These are phyloP conservation scores for Liasis olivaceus DNA, from an alignment of 2,797 vertebrate species.

Conservation along the genomic window DNA sequence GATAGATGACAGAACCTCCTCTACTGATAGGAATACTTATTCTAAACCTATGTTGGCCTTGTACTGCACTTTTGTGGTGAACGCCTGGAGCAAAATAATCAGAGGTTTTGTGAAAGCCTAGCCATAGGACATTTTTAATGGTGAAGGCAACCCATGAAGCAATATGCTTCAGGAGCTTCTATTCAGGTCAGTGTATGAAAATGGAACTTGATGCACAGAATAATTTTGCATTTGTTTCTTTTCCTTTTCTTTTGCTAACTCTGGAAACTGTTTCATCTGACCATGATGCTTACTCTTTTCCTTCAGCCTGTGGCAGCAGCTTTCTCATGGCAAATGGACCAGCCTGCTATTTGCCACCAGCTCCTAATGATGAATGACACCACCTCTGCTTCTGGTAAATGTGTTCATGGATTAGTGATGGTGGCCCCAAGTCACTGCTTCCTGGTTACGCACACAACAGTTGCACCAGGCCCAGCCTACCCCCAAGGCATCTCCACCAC, in stretches of 20 bases:
- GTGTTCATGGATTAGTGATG: not conserved
- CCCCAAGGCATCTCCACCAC: not conserved
- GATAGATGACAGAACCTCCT: slow-evolving; percentile 11
- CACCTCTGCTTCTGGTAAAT: not conserved
- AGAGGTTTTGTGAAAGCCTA: not conserved
- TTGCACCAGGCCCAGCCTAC: not conserved
- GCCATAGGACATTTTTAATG: not conserved
- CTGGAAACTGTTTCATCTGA: not conserved
- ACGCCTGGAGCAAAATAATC: not conserved
- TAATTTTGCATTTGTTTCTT: not conserved
- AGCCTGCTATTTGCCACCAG: not conserved
- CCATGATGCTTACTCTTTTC: not conserved
- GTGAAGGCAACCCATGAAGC: not conserved
- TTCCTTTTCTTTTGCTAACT: not conserved
- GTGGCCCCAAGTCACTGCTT: not conserved
- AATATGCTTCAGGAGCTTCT: not conserved
- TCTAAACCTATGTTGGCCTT: not conserved
- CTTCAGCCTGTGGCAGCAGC: not conserved
- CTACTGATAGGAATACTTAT: slow-evolving; percentile 19
- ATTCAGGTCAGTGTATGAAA: not conserved
- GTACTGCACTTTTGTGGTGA: not conserved
- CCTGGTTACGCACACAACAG: not conserved
- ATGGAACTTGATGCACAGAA: not conserved
- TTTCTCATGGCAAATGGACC: not conserved
- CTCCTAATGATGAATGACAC: not conserved